phyloP scores from a whole-genome alignment of 2,113 vertebrate species.

The Leucosticte australis region DNA sequence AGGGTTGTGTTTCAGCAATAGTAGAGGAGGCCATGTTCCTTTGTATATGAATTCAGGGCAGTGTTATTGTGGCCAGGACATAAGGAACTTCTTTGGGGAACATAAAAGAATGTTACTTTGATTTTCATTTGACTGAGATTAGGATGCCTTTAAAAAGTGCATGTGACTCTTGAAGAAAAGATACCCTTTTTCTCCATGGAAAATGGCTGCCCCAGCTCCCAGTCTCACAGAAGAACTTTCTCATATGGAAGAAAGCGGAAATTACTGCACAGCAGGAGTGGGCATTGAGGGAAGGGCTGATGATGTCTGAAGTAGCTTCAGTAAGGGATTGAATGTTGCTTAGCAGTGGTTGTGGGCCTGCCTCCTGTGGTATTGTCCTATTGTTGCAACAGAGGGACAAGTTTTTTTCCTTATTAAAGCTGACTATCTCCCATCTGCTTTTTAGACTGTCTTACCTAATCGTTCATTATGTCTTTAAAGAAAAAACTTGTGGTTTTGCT shows the following conservation, averaged over 20 bases:
- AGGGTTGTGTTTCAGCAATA: background rate
- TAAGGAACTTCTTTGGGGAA: background rate
- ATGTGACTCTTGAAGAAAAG: background rate
- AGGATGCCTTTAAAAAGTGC: background rate
- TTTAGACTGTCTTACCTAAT: background rate
- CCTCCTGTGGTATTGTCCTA: background rate
- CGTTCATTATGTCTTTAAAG: background rate
- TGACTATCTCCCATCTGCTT: background rate
- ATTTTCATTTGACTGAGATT: background rate
- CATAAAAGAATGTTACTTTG: background rate
- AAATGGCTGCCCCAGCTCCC: background rate
- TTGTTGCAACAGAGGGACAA: background rate
- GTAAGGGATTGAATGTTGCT: background rate
- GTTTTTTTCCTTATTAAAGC: background rate
- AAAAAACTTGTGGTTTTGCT: background rate
- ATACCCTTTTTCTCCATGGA: background rate
- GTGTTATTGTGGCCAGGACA: background rate
- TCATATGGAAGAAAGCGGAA: background rate
- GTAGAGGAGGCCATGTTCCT: background rate
- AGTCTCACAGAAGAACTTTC: background rate
- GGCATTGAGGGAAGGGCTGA: background rate
- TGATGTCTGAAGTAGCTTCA: background rate
- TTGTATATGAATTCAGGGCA: background rate
- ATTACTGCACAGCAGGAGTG: background rate
- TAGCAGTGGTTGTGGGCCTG: background rate